phyloP scores from a whole-genome alignment of 1,140 invertebrate genomes.

The Carcinoscorpius rotundicauda region DNA sequence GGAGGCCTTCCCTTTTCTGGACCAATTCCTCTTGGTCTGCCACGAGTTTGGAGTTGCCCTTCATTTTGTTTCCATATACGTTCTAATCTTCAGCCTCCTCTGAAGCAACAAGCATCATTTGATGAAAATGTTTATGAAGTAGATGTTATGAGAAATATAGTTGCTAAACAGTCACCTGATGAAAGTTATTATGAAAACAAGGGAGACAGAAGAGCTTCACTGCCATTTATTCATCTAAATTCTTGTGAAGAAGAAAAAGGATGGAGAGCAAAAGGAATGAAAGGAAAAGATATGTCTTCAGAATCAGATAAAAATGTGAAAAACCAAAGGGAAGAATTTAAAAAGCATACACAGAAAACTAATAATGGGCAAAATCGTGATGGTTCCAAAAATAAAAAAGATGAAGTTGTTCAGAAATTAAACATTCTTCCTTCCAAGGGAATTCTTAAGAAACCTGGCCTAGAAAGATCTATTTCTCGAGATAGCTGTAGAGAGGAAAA shows the following conservation, averaged over 20 bases:
- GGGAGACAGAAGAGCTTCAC: slow-evolving; percentile 12
- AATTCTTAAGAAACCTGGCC: too few relatives aligned
- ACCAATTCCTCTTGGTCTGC: slow-evolving; percentile 11
- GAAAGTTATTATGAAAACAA: not conserved
- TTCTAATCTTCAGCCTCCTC: slow-evolving; percentile 37
- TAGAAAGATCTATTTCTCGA: too few relatives aligned
- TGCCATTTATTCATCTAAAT: slow-evolving; percentile 8
- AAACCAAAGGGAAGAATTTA: too few relatives aligned
- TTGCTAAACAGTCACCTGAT: slow-evolving; percentile 29
- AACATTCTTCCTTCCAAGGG: too few relatives aligned
- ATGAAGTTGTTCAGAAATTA: too few relatives aligned
- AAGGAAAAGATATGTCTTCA: too few relatives aligned
- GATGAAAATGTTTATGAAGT: slow-evolving; percentile 66
- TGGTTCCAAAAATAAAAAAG: too few relatives aligned
- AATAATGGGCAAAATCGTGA: too few relatives aligned
- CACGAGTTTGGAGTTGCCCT: slow-evolving; percentile 23
- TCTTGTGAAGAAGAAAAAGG: not conserved
- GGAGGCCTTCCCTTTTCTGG: not conserved
- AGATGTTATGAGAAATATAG: slow-evolving; percentile 69
- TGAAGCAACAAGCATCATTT: slow-evolving; percentile 69
- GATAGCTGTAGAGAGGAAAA: too few relatives aligned
- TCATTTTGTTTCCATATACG: slow-evolving; percentile 19
- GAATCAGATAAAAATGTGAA: too few relatives aligned
- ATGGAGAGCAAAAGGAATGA: too few relatives aligned
- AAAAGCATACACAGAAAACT: too few relatives aligned